A percentile compares a stretch with the other conserved stretches of the same genome.
Evolutionary conservation across 1,140 invertebrate genomes (phyloP).

Genomic region (Orius laevigatus): DNA sequence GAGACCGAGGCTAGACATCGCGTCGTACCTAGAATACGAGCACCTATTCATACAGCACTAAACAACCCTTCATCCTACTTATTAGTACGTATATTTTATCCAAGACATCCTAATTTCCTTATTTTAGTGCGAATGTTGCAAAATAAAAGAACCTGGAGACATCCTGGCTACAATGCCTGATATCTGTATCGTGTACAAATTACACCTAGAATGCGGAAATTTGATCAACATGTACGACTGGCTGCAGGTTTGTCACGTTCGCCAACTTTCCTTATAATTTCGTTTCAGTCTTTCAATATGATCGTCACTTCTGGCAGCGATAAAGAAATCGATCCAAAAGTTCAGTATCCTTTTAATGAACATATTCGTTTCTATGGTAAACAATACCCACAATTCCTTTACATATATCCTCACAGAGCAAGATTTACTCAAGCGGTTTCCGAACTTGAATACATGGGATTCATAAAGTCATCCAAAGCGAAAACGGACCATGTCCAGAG

Average conservation of each 20-base stretch:
- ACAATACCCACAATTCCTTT: neutral
- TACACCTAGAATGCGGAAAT: slow-evolving; percentile 74
- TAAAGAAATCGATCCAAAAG: slow-evolving; percentile 32
- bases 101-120: slow-evolving; percentile 12
- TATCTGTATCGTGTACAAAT: slow-evolving; percentile 70
- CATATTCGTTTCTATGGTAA: neutral
- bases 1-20: slow-evolving; percentile 46
- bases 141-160: slow-evolving; percentile 35
- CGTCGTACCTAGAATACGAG: slow-evolving; percentile 60
- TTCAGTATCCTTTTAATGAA: slow-evolving; percentile 46
- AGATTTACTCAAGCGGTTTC: slow-evolving; percentile 71
- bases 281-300: slow-evolving; percentile 18
- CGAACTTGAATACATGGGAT: slow-evolving; percentile 81
- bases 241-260: slow-evolving; percentile 43
- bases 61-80: slow-evolving; percentile 63
- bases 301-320: slow-evolving; percentile 16
- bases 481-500: slow-evolving; percentile 81
- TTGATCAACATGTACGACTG: slow-evolving; percentile 89
- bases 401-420: slow-evolving; percentile 38
- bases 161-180: slow-evolving; percentile 60
- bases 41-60: slow-evolving; percentile 62
- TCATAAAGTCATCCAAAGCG: slow-evolving; percentile 69
- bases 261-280: too few species aligned
- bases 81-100: slow-evolving; percentile 34
- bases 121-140: slow-evolving; percentile 57